Base-by-base conservation (phyloP, 2,113 vertebrate species). In the Panurus biarmicus region DNA sequence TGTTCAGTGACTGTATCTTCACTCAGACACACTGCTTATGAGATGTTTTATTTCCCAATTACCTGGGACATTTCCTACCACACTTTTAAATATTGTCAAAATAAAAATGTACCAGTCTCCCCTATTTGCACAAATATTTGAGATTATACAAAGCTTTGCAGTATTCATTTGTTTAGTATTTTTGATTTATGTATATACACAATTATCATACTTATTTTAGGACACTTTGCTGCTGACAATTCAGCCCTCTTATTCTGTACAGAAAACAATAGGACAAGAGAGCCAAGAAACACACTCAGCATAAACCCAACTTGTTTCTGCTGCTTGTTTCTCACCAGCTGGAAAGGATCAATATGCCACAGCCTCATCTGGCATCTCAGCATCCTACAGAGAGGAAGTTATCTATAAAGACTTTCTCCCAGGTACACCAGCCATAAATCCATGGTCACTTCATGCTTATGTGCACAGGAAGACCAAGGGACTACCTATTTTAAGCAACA, bases 401-500 rank as follows among this genome's bases (percentile, higher is more conserved):
- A 21, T 12, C 56, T 25, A 42, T 16, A 45, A 31, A 29, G 35
- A 47, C 38, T 36, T 54, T 47, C 29, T 47, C 53, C 61, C n/a
- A 45, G 47, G 35, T 18, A 71, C 44, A 74, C 5, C 31, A 87
- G 36, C 50, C 50, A 47, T 29, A 25, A 2, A 51, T 36, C 10
- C 33, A 24, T 8, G 18, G 35, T 25, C 35, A 45, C 2, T 20
- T 38, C 53, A 64, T 0, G 2, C 7, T 70, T 44, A 18, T 1
- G 5, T 50, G 54, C n/a, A 10, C 2, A 38, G 45, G 21, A 81
- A 65, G 44, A 87, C 26, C n/a, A 69, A 73, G 25, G 62, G 29
- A 81, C n/a, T 48, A 25, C 26, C 33, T 38, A 38, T 18, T 65
- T 33, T 12, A n/a, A 70, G n/a, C n/a, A 51, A 14, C 21, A 47